phyloP scores from a whole-genome alignment of 2,888 invertebrate species.

The Leptopilina syphax region DNA sequence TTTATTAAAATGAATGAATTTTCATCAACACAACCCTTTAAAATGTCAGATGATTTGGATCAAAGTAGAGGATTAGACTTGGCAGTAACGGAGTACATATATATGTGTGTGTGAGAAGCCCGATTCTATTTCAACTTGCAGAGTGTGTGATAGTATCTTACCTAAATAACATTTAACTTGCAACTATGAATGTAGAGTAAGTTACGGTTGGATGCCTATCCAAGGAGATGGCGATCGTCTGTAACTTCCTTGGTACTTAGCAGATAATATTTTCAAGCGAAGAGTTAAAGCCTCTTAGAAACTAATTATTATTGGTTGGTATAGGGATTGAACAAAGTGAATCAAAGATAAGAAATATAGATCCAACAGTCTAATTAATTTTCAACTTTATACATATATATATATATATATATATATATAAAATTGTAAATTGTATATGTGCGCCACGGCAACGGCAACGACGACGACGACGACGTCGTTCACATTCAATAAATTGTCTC shows the following conservation, averaged over 20 bases:
- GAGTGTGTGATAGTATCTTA: not conserved
- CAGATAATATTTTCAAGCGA: slow-evolving; percentile 28
- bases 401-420: not conserved
- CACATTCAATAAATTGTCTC: too few species aligned
- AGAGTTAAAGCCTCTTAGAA: slow-evolving; percentile 20
- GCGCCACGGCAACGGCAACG: not conserved
- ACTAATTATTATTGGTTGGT: slow-evolving; percentile 6
- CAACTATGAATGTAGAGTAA: slow-evolving; percentile 11
- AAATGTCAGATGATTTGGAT: too few species aligned
- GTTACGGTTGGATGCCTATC: slow-evolving; percentile 26
- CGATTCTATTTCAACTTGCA: slow-evolving; percentile 3
- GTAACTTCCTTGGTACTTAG: slow-evolving; percentile 27
- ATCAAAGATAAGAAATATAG: slow-evolving; percentile 16
- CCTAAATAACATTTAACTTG: slow-evolving; percentile 20
- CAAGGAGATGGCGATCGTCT: slow-evolving; percentile 19
- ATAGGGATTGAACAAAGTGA: slow-evolving; percentile 9
- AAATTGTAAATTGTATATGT: not conserved
- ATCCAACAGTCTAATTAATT: slow-evolving; percentile 2
- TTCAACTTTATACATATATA: not conserved
- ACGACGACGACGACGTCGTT: too few species aligned
- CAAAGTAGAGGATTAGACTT: not conserved
- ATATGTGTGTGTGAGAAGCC: not conserved
- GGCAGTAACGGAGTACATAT: not conserved
- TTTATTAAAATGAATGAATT: too few species aligned
- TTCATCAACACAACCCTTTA: too few species aligned